Base-by-base conservation (phyloP, 2,888 invertebrate species). In the Arctia plantaginis region DNA sequence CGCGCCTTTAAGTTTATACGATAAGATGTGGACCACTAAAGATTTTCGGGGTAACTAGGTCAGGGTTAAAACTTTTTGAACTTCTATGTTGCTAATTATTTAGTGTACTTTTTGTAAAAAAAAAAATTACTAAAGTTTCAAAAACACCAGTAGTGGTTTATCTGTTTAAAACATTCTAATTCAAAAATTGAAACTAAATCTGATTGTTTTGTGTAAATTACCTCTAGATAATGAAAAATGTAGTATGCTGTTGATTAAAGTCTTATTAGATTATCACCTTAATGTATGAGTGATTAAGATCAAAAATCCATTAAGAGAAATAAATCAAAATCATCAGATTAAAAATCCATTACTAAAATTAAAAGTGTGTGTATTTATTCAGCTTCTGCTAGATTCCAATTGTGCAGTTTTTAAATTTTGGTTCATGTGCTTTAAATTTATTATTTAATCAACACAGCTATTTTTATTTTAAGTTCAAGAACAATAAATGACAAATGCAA, bases 21-120 rank as follows among this genome's bases (percentile, higher is more conserved):
- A 62, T 18, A 62, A 62, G 62, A 30, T 62, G 18, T 62, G 30
- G 39, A 66, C 71, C 41, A 66, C 74, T 77, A 39, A 73, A 76
- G 66, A 75, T 70, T 75, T 85, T 74, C 30, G 66, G 72, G 62
- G 55, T 59, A 81, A 77, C 73, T 83, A 80, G 85, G 82, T 85
- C 81, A 85, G 77, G 81, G 75, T 72, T 73, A 13, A 55, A 66
- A 70, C 55, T n/a, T 64, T 30, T 33, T 71, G 30, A 64, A 66
- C 72, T 47, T 41, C 35, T 30, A 47, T 62, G 62, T 23, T 23
- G 12, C 0, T 39, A 12, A 30, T 27, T 59, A n/a, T 59, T 59
- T 59, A 59, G 7, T 59, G 15, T 15, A 59, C 6, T 30, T 62
- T 6, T 18, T 62, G 30, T 15, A 15, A 62, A 1, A 30, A 27